Conservation (phyloP, 2,888 invertebrate genomes). For the Sceliomorpha sp. region DNA sequence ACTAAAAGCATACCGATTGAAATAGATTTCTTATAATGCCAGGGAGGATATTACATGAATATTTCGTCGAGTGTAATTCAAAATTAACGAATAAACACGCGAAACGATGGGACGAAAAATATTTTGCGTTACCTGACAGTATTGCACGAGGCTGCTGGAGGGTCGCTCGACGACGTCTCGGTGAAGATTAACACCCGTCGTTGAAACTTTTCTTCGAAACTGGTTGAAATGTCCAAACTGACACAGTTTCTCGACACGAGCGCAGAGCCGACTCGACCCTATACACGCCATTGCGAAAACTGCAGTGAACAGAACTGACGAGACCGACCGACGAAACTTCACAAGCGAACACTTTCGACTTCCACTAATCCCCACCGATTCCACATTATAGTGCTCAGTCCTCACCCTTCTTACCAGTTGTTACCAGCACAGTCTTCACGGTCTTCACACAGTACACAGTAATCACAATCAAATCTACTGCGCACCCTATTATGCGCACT, state of each 20-base stretch:
- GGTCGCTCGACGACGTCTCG: conserved; percentile 84
- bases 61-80: too few relatives aligned
- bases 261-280: conserved; percentile 88
- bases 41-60: too few relatives aligned
- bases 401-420: too few relatives aligned
- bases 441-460: too few relatives aligned
- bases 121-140: conserved; percentile 82
- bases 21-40: too few relatives aligned
- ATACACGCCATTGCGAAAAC: conserved; percentile 91
- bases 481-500: conserved; percentile 5
- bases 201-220: conserved; percentile 85
- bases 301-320: conserved; percentile 83
- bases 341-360: conserved; percentile 70
- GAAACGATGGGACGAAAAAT: too few relatives aligned
- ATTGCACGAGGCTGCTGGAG: conserved; percentile 77
- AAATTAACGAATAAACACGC: too few relatives aligned
- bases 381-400: too few relatives aligned
- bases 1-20: too few relatives aligned
- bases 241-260: conserved; percentile 91
- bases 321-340: conserved; percentile 70
- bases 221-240: conserved; percentile 85
- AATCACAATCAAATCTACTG: conserved; percentile 7
- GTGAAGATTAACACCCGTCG: conserved; percentile 85
- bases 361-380: conserved; percentile 67
- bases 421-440: too few relatives aligned